Percentiles rank a stretch among this genome's conserved stretches.
Conservation (phyloP, 2,888 invertebrate genomes). For the Physocephala rufipes region DNA sequence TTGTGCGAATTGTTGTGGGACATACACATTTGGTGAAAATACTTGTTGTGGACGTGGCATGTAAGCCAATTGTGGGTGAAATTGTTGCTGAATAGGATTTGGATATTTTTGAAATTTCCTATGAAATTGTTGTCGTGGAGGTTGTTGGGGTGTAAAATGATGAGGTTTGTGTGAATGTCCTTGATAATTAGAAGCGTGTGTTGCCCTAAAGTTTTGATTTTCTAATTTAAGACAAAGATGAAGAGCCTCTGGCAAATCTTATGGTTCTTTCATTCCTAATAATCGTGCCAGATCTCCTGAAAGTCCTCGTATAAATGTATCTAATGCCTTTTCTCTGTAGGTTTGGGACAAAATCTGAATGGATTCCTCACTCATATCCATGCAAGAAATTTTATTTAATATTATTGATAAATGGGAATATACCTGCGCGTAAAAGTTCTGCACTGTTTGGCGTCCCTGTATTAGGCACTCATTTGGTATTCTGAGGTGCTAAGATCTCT, state of each 20-base stretch:
- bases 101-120: no score
- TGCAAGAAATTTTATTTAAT: constrained; percentile 44
- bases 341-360: not conserved
- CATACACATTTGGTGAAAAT: no score
- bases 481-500: constrained; percentile 43
- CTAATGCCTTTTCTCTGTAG: constrained; percentile 12
- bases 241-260: constrained; percentile 24
- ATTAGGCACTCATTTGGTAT: constrained; percentile 38
- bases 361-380: constrained; percentile 43
- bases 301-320: constrained; percentile 22
- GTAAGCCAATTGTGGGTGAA: constrained; percentile 1
- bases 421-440: constrained; percentile 44
- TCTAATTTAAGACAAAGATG: constrained; percentile 22
- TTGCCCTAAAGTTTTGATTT: constrained; percentile 7
- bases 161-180: not conserved
- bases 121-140: no score
- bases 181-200: no score
- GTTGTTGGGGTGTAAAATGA: not conserved
- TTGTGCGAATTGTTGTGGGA: not conserved
- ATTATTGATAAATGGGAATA: constrained; percentile 46
- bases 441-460: constrained; percentile 38
- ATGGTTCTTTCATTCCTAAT: constrained; percentile 15
- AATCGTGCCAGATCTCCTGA: constrained; percentile 17
- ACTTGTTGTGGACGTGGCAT: not conserved
- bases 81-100: not conserved